Base-by-base conservation (phyloP, 2,797 vertebrate genomes). In the Diceros bicornis region DNA sequence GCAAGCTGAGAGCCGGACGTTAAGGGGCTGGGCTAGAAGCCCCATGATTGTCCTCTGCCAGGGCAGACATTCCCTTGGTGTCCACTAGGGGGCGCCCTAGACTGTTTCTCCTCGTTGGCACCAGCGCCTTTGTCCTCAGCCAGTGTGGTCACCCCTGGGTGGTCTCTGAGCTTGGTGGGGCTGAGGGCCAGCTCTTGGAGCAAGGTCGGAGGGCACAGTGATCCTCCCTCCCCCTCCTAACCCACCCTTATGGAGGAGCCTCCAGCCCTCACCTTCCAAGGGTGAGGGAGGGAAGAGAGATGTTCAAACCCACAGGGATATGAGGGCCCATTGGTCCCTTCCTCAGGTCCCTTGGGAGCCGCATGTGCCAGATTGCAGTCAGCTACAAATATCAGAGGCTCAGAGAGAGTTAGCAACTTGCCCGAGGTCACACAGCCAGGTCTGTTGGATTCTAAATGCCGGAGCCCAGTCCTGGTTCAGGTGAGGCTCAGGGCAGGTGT, bases 71-170 rank as follows among this genome's bases (percentile, higher is more conserved):
- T 68, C 85, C 86, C 66, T 9, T 20, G 0, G 8, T n/a, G 55
- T 13, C 96, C 97, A 95, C 96, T 37, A 81, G 82, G 93, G 14
- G 97, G 96, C 37, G 27, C 77, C 78, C 85, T 13, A 81, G 89
- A 44, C 85, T 4, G 57, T 8, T 12, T 55, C 90, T 91, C 69
- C 72, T 27, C 4, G 2, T 32, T 13, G 29, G 55, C 86, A 17
- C 77, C n/a, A 25, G 62, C 23, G 3, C 23, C 41, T 47, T 34
- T 8, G 0, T 23, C n/a, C 72, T 71, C 37, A 8, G 59, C 20
- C 44, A 1, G 2, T 3, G 37, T 2, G 4, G 16, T 21, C 59
- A 57, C 59, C 77, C 23, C 18, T 16, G 32, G 44, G 4, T 59
- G 66, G 16, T 20, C 27, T 55, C 66, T 62, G 64, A 88, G 69